Conservation (phyloP, 2,888 invertebrate species). For the Phyllotreta striolata region DNA sequence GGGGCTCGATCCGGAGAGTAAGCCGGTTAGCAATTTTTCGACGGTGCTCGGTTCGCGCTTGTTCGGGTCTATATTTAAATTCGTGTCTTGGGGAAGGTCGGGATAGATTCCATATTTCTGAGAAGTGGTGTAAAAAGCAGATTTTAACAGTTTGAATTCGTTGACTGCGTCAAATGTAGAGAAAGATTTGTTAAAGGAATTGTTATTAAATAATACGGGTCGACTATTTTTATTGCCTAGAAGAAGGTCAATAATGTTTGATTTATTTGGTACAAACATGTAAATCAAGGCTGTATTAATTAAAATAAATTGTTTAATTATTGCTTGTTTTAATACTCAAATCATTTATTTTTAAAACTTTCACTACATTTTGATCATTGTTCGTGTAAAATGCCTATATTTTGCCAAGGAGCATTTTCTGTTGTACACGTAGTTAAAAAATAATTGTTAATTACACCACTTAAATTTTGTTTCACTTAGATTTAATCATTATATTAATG, state of each 20-base stretch:
- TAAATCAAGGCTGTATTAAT: too few relatives aligned
- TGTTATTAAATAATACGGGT: too few relatives aligned
- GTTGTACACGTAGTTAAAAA: not conserved
- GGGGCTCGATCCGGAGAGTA: constrained; percentile 36
- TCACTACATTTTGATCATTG: not conserved
- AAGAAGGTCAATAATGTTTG: too few relatives aligned
- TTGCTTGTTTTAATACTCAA: too few relatives aligned
- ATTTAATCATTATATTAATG: not conserved
- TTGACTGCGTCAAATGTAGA: too few relatives aligned
- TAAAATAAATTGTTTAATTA: too few relatives aligned
- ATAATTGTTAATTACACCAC: constrained; percentile 10
- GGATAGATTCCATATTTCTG: constrained; percentile 49
- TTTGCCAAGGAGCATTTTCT: constrained; percentile 6
- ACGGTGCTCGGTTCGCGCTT: constrained; percentile 36
- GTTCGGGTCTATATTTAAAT: constrained; percentile 30
- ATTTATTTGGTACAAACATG: too few relatives aligned
- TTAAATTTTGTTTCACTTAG: constrained; percentile 5
- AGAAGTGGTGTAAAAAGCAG: constrained; percentile 16
- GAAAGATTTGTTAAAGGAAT: too few relatives aligned
- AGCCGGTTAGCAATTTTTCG: constrained; percentile 37
- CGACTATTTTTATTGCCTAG: too few relatives aligned
- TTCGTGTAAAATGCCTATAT: constrained; percentile 1
- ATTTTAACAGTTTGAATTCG: not conserved
- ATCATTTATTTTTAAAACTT: too few relatives aligned
- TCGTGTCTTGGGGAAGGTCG: constrained; percentile 45